These are phyloP conservation scores for Tachina grossa DNA, from an alignment of 2,888 invertebrate genomes.

Conservation along the genomic window DNA sequence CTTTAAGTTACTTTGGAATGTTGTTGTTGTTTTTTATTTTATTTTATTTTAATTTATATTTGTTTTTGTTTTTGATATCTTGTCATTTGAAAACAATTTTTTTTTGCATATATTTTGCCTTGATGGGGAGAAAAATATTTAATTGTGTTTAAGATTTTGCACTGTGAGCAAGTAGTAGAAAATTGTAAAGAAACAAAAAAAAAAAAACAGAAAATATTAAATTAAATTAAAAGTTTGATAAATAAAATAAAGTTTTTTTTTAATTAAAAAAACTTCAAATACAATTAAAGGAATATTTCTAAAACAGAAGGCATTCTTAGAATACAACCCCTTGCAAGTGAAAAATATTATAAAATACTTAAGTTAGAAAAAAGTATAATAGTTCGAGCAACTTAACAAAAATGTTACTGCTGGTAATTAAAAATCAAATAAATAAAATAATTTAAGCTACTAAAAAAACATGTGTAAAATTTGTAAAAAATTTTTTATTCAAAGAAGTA, in stretches of 20 bases:
- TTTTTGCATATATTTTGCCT: constrained; percentile 81
- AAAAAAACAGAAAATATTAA: constrained; percentile 10
- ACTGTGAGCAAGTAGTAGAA: constrained; percentile 75
- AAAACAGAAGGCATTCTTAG: neutral
- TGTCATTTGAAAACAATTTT: constrained; percentile 68
- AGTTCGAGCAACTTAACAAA: constrained; percentile 53
- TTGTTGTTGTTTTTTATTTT: constrained; percentile 22
- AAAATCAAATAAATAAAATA: constrained; percentile 22
- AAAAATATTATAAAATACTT: neutral
- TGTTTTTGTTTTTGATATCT: constrained; percentile 29
- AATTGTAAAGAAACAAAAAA: constrained; percentile 46
- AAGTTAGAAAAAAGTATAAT: neutral
- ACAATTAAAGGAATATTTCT: neutral
- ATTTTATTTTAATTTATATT: constrained; percentile 32
- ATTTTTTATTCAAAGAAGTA: neutral
- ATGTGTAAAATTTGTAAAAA: neutral
- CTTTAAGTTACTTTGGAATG: constrained; percentile 7
- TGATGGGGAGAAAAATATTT: constrained; percentile 78
- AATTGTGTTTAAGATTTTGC: constrained; percentile 79
- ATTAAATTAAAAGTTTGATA: constrained; percentile 57
- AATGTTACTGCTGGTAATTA: constrained; percentile 62
- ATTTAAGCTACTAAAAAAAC: constrained; percentile 23
- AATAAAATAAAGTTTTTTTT: constrained; percentile 18
- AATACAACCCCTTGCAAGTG: neutral
- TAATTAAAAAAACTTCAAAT: constrained; percentile 55